Base-by-base conservation (phyloP, 1,140 invertebrate genomes). In the Drosophila virilis region DNA sequence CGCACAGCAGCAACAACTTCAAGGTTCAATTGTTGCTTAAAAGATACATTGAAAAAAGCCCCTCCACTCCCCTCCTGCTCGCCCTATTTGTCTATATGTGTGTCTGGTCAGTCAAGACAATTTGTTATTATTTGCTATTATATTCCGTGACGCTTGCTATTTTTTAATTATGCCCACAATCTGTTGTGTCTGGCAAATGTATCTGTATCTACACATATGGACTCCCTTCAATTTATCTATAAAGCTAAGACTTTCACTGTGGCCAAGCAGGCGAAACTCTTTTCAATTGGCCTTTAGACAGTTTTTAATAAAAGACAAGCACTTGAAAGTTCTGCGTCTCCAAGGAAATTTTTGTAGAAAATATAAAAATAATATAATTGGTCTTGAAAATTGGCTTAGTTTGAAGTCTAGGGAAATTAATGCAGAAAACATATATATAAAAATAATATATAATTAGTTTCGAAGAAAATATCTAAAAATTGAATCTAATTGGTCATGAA, bases 111-210 rank as follows among this genome's bases (percentile, higher is more conserved):
- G 76, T 66, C 83, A 62, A 71, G 68, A 65, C 72, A 88, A 88
- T 89, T 86, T 86, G 83, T 86, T 86, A 88, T 88, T 86, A 88
- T 88, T 88, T 79, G 83, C 79, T 69, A 88, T 88, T 88, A 88
- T 83, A 88, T 78, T 74, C 74, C 83, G 86, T 88, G 83, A 88
- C 79, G 79, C 66, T 74, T 54, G 83, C 84, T 83, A 86, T 77
- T 86, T 88, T 80, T 89, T 89, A 86, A 88, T 88, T 88, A 89
- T 83, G 68, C 59, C 79, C 81, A 82, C 57, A 70, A 59, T 65
- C 64, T 55, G 55, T 67, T 82, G 79, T 67, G 78, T 59, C 43
- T 45, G 33, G 33, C 48, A 61, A 54, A 35, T 70, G 58, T 70
- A 70, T 57, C 60, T 78, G 54, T 72, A 50, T 58, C 40, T 70